Conservation (phyloP, 2,797 vertebrate species). For the Sebastes cheni region DNA sequence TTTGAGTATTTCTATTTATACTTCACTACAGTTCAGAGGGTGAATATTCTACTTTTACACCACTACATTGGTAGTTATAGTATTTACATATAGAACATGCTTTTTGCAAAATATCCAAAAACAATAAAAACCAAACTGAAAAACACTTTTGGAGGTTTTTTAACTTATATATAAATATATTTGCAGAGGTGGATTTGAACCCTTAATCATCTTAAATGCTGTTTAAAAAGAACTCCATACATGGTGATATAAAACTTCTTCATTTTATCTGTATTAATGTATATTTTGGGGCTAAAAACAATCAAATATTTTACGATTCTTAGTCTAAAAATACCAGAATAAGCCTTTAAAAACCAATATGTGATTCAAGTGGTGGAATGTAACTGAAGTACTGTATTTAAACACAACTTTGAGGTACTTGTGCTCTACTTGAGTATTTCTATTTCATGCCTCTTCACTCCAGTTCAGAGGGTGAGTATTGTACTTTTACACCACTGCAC, state of each 20-base stretch:
- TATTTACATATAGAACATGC: no score
- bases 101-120: conserved; percentile 82
- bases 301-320: background rate
- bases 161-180: background rate
- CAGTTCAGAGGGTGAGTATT: background rate
- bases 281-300: background rate
- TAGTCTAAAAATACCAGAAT: background rate
- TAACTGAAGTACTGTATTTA: background rate
- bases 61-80: background rate
- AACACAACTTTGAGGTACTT: background rate
- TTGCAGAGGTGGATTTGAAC: background rate
- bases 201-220: background rate
- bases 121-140: conserved; percentile 76
- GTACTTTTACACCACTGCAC: background rate
- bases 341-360: background rate
- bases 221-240: background rate
- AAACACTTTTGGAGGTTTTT: conserved; percentile 5
- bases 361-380: background rate
- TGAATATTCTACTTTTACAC: background rate
- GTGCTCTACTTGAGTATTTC: background rate
- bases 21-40: background rate
- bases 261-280: background rate
- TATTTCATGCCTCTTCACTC: background rate
- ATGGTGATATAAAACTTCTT: background rate
- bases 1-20: background rate